Conservation (phyloP, 2,888 invertebrate genomes). For the Pardosa pseudoannulata region DNA sequence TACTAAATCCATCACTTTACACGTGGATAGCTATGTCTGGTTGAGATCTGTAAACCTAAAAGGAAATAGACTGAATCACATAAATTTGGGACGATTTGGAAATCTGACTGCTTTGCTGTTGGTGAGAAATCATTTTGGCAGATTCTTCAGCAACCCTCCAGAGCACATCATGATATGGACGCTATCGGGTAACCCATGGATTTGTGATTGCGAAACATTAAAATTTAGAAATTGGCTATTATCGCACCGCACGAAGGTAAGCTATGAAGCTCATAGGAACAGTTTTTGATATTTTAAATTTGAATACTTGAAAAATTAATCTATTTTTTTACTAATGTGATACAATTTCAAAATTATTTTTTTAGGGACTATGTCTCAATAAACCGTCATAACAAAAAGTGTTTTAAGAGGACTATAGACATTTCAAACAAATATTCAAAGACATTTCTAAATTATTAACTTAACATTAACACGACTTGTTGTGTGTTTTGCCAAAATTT, state of each 20-base stretch:
- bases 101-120: constrained; percentile 15
- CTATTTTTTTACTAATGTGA: too few species aligned
- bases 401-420: too few species aligned
- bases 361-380: too few species aligned
- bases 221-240: constrained; percentile 24
- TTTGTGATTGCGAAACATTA: constrained; percentile 39
- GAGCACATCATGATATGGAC: neutral
- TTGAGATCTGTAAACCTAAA: constrained; percentile 31
- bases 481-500: too few species aligned
- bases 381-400: too few species aligned
- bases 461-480: too few species aligned
- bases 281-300: too few species aligned
- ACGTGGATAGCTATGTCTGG: neutral
- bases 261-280: too few species aligned
- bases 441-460: too few species aligned
- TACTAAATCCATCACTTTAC: constrained; percentile 1
- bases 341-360: too few species aligned
- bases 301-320: too few species aligned
- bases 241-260: constrained; percentile 11
- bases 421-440: too few species aligned
- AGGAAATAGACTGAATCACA: neutral
- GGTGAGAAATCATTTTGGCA: constrained; percentile 19
- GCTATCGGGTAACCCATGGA: constrained; percentile 49
- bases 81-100: constrained; percentile 31
- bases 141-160: constrained; percentile 15